Percentiles rank a stretch among this genome's conserved stretches.
These are phyloP conservation scores for Sipha maydis DNA, from an alignment of 2,888 invertebrate species.

Conservation along the genomic window DNA sequence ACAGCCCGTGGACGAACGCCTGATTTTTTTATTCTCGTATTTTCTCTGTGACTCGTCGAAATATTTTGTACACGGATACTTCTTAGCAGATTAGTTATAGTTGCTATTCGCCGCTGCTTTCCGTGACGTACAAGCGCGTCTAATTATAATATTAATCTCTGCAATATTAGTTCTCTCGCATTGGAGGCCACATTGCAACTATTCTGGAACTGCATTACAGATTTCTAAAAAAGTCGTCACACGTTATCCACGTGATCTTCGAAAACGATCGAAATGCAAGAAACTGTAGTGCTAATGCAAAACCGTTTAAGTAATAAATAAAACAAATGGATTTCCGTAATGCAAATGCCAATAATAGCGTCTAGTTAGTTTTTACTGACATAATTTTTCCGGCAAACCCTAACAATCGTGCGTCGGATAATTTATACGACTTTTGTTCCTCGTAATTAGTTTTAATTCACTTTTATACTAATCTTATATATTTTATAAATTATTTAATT, in stretches of 20 bases:
- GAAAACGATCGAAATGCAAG: too few relatives aligned
- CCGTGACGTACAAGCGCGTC: too few relatives aligned
- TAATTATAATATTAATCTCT: too few relatives aligned
- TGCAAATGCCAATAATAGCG: neutral
- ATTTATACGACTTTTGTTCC: slow-evolving; percentile 40
- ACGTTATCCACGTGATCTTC: neutral
- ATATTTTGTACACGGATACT: neutral
- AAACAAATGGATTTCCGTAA: neutral
- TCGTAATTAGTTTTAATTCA: slow-evolving; percentile 40
- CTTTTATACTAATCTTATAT: slow-evolving; percentile 41
- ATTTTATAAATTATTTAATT: slow-evolving; percentile 51
- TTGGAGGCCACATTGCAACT: too few relatives aligned
- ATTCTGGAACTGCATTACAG: too few relatives aligned
- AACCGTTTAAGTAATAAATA: too few relatives aligned
- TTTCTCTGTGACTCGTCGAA: neutral
- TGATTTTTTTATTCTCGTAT: neutral
- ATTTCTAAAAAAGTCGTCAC: neutral
- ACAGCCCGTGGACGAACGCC: neutral
- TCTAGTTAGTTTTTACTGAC: neutral
- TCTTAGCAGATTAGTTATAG: too few relatives aligned
- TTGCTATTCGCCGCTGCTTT: too few relatives aligned
- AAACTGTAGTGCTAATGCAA: too few relatives aligned
- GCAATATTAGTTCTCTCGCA: too few relatives aligned
- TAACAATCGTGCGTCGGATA: slow-evolving; percentile 6
- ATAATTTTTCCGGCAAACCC: slow-evolving; percentile 13